These are phyloP conservation scores for Charanyca ferruginea DNA, from an alignment of 2,888 invertebrate species.

Conservation along the genomic window DNA sequence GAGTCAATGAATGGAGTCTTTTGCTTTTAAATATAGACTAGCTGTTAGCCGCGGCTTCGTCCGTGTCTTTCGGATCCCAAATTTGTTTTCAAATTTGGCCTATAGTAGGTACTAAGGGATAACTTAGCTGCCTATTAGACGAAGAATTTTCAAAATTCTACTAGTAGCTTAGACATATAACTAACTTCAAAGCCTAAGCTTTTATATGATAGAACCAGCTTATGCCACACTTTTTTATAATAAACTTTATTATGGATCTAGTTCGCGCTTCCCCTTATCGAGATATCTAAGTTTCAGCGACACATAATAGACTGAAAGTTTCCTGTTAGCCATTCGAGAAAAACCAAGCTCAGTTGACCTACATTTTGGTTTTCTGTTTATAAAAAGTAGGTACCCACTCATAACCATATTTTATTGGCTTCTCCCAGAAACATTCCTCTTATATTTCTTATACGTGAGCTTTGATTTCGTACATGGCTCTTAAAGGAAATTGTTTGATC, in stretches of 20 bases:
- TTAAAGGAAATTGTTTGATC: constrained; percentile 79
- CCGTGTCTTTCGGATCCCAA: too few species aligned
- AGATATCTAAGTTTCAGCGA: constrained; percentile 42
- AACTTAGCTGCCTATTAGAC: too few species aligned
- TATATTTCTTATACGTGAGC: constrained; percentile 64
- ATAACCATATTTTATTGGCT: constrained; percentile 67
- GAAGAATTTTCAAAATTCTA: too few species aligned
- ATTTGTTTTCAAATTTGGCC: too few species aligned
- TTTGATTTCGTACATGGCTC: constrained; percentile 71
- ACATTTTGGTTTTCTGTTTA: constrained; percentile 55
- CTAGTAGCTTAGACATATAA: too few species aligned
- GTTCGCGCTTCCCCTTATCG: constrained; percentile 37
- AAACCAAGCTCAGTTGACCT: constrained; percentile 54
- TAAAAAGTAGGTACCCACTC: constrained; percentile 51
- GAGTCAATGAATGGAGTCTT: too few species aligned
- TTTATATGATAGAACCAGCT: not conserved
- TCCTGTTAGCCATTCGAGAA: constrained; percentile 48
- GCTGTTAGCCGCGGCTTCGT: too few species aligned
- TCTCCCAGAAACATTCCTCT: constrained; percentile 54
- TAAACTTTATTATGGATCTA: constrained; percentile 39
- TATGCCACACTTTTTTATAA: constrained; percentile 23
- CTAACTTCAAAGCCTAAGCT: not conserved
- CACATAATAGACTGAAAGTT: constrained; percentile 49
- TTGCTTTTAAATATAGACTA: too few species aligned
- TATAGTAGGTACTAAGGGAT: too few species aligned